Conservation (phyloP, 1,140 invertebrate species). For the Neotoxoptera formosana region DNA sequence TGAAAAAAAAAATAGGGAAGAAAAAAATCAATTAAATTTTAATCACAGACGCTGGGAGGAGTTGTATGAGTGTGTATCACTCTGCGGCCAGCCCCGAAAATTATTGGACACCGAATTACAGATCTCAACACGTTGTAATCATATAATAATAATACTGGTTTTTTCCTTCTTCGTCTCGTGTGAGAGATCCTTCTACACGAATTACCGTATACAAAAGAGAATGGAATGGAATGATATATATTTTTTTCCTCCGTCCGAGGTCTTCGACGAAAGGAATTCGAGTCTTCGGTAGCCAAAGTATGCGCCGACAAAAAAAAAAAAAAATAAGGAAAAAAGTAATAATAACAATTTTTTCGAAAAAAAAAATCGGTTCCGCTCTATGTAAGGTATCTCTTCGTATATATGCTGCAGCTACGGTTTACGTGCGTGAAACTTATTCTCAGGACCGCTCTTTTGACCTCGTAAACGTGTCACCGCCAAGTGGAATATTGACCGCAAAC, state of each 20-base stretch:
- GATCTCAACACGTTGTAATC: conserved; percentile 54
- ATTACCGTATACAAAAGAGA: conserved; percentile 50
- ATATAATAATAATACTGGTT: conserved; percentile 56
- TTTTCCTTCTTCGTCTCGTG: conserved; percentile 23
- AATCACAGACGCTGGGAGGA: conserved; percentile 51
- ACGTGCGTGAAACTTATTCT: conserved; percentile 58
- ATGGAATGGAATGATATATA: conserved; percentile 56
- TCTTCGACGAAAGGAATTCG: conserved; percentile 49
- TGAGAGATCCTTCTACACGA: conserved; percentile 38
- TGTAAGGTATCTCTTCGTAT: not conserved
- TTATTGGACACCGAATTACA: conserved; percentile 55
- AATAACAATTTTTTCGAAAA: conserved; percentile 50
- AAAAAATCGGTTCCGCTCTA: conserved; percentile 41
- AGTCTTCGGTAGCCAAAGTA: conserved; percentile 49
- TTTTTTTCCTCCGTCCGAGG: conserved; percentile 45
- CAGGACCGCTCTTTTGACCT: conserved; percentile 35
- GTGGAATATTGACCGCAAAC: conserved; percentile 51
- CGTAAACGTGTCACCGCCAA: conserved; percentile 37
- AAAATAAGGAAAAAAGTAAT: conserved; percentile 23
- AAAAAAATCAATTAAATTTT: conserved; percentile 57
- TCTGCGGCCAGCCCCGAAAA: conserved; percentile 31
- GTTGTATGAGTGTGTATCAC: conserved; percentile 35
- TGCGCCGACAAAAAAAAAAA: conserved; percentile 36
- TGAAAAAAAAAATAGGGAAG: conserved; percentile 26
- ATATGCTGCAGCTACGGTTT: not conserved